Base-by-base conservation (phyloP, 2,797 vertebrate species). In the Molothrus aeneus region DNA sequence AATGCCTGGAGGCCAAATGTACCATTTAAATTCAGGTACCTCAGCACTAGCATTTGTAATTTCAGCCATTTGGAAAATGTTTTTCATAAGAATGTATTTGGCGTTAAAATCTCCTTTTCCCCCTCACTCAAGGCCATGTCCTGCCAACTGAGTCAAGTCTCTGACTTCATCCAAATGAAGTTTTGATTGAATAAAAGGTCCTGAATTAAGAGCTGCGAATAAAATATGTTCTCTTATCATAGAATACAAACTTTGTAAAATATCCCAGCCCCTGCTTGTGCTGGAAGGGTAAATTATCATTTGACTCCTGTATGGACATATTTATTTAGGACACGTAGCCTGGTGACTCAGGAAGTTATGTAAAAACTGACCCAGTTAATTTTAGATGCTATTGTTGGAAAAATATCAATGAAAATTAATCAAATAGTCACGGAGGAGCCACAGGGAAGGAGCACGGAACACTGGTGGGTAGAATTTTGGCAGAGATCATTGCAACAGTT, bases 301-400 rank as follows among this genome's bases (percentile, higher is more conserved):
- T 92, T 96, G 80, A 93, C 80, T 96, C 86, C 65, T 97, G 87
- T 93, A 85, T 64, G 91, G 68, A 71, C 66, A 20, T 95, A 88
- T 96, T 97, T 96, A 95, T 95, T 96, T 97, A 96, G 94, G 95
- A 96, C 96, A 95, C 32, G 2, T 93, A 96, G 92, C 84, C 93
- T 95, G 92, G 92, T 97, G 97, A 97, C 92, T 97, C 95, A 97
- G 95, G 90, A 97, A 96, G 96, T 97, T 97, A 97, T 97, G 94
- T 96, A 95, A 96, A 97, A 97, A 95, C 82, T 96, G 97, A 95
- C 96, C 96, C 85, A 97, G 93, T 96, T 97, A 97, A 96, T 97
- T 97, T 93, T 96, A 97, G 96, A 97, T 97, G 96, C 97, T 97
- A 93, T 96, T 97, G 95, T 98, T 97, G 97, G 97, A 97, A 95